Percentiles rank a stretch among this genome's conserved stretches.
phyloP scores from a whole-genome alignment of 2,888 invertebrate genomes.

The Pteria penguin region DNA sequence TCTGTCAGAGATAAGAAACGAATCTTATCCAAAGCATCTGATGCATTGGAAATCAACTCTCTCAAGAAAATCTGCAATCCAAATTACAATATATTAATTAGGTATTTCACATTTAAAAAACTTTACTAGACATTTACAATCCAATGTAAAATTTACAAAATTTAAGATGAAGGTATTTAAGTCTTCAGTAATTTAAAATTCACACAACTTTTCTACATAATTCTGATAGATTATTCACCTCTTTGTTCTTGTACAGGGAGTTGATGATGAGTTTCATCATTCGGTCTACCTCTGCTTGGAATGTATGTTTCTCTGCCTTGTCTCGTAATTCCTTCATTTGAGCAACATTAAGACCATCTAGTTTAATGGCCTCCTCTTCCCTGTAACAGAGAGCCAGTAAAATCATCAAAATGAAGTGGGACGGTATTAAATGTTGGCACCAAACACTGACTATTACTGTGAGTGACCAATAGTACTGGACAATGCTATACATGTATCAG shows the following conservation, averaged over 20 bases:
- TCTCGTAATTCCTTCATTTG: constrained; percentile 95
- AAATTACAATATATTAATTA: constrained; percentile 11
- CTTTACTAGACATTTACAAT: no score
- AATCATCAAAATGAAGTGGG: no score
- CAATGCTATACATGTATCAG: neutral
- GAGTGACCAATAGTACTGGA: no score
- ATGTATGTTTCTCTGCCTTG: constrained; percentile 86
- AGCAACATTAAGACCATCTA: constrained; percentile 96
- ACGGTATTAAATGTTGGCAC: neutral
- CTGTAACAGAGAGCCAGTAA: no score
- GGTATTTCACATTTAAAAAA: no score
- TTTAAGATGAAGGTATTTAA: no score
- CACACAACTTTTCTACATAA: no score
- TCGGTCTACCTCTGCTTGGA: constrained; percentile 99
- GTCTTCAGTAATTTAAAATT: no score
- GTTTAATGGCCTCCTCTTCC: constrained; percentile 97
- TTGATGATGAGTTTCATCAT: constrained; percentile 99
- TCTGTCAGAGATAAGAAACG: constrained; percentile 95
- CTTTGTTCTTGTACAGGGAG: constrained; percentile 98
- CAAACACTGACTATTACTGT: neutral
- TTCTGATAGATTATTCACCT: no score
- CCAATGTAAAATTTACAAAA: no score
- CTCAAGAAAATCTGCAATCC: constrained; percentile 92
- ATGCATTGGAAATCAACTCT: constrained; percentile 99
- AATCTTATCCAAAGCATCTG: constrained; percentile 99